Percentiles rank a stretch among this genome's conserved stretches.
These are phyloP conservation scores for Diceros bicornis DNA, from an alignment of 2,797 vertebrate genomes.

Conservation along the genomic window DNA sequence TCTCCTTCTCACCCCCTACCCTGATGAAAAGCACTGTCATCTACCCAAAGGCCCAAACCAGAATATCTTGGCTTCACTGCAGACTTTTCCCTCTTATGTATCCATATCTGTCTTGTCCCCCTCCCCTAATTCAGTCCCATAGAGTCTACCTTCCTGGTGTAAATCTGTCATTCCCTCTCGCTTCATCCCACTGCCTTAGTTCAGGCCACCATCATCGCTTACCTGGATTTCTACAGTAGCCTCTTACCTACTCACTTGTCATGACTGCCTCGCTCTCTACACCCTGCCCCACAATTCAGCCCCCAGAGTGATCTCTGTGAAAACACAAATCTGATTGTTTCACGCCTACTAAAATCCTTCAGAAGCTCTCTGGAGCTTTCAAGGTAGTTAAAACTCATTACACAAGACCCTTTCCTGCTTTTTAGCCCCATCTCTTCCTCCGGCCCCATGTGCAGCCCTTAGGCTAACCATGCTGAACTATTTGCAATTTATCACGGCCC, in stretches of 20 bases:
- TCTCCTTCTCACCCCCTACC: not conserved
- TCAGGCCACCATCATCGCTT: not conserved
- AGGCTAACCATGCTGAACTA: not conserved
- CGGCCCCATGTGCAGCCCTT: not conserved
- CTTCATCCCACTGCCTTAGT: not conserved
- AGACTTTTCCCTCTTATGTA: not conserved
- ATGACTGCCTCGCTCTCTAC: accelerated
- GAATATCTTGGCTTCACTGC: not conserved
- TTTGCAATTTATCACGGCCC: not conserved
- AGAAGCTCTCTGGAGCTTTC: not conserved
- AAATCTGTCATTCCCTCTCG: not conserved
- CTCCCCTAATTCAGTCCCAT: not conserved
- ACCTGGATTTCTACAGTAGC: not conserved
- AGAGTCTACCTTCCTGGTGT: not conserved
- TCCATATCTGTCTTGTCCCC: not conserved
- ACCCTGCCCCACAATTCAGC: not conserved
- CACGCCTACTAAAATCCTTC: not conserved
- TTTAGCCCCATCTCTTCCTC: not conserved
- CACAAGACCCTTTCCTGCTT: not conserved
- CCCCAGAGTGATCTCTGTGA: not conserved
- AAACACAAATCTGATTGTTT: not conserved
- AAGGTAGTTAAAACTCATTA: not conserved
- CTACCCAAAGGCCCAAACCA: not conserved
- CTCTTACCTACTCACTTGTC: not conserved
- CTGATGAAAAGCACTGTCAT: not conserved